phyloP scores from a whole-genome alignment of 1,140 invertebrate genomes.

The Diorhabda elongata region DNA sequence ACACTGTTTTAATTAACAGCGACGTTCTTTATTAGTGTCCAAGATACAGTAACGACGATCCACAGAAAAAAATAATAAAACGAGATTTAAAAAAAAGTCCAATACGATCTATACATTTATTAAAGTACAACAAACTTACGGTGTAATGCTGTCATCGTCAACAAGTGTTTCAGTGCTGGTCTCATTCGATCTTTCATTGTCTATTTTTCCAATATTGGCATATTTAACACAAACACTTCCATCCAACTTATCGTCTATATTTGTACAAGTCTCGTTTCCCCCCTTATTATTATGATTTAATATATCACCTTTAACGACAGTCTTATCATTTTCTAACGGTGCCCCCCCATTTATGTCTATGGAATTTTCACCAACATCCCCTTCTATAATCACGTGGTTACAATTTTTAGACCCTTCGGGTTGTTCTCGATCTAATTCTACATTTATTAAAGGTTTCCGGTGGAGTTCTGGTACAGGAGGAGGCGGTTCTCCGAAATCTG shows the following conservation, averaged over 20 bases:
- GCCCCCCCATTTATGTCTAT: not conserved
- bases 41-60: no score
- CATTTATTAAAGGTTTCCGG: not conserved
- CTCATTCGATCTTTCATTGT: constrained; percentile 39
- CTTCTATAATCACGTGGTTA: constrained; percentile 1
- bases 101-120: no score
- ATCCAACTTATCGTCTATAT: constrained; percentile 12
- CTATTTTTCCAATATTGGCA: constrained; percentile 13
- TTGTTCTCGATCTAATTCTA: not conserved
- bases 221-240: constrained; percentile 10
- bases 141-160: constrained; percentile 34
- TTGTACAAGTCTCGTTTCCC: constrained; percentile 12
- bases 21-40: no score
- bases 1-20: no score
- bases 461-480: constrained; percentile 3
- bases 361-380: constrained; percentile 5
- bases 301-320: constrained; percentile 18
- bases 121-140: constrained; percentile 25
- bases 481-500: constrained; percentile 9
- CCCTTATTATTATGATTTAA: constrained; percentile 8
- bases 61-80: no score
- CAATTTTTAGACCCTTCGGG: not conserved
- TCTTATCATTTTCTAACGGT: constrained; percentile 1
- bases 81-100: no score
- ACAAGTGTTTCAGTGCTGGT: constrained; percentile 52